Percentiles rank a stretch among this genome's conserved stretches.
Evolutionary conservation across 2,797 vertebrate genomes (phyloP).

Genomic region (Parauchenoglanis ngamensis): DNA sequence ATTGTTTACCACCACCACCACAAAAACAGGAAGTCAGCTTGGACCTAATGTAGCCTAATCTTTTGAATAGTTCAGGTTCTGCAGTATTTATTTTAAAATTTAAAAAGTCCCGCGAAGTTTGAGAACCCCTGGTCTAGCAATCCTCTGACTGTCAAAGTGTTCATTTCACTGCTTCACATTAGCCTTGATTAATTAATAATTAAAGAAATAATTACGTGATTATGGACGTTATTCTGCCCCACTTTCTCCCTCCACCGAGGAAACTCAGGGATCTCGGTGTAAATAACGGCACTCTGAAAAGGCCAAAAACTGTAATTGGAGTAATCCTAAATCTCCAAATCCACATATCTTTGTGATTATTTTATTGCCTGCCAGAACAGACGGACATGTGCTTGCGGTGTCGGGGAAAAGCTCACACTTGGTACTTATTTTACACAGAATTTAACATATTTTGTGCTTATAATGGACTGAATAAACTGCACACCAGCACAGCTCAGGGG

Average conservation of each 20-base stretch:
- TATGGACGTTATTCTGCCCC: background rate
- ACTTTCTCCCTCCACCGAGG: background rate
- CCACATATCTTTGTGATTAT: constrained; percentile 15
- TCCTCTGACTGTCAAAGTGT: background rate
- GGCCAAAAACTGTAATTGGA: background rate
- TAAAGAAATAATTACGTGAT: background rate
- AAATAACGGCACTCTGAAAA: background rate
- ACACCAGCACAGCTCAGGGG: background rate
- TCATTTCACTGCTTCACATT: background rate
- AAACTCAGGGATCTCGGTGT: background rate
- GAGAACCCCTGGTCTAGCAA: background rate
- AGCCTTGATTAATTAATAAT: background rate
- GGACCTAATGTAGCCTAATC: background rate
- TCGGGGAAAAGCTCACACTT: too few species aligned
- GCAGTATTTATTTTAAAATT: background rate
- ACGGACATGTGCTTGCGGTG: background rate
- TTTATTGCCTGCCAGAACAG: background rate
- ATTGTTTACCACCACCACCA: background rate
- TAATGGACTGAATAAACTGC: background rate
- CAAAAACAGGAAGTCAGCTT: background rate
- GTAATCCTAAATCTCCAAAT: constrained; percentile 29
- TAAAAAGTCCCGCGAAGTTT: background rate
- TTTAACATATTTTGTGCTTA: background rate
- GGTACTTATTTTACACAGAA: background rate
- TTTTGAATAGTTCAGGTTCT: background rate